Evolutionary conservation across 2,113 vertebrate genomes (phyloP).

Genomic region (Tragelaphus scriptus): DNA sequence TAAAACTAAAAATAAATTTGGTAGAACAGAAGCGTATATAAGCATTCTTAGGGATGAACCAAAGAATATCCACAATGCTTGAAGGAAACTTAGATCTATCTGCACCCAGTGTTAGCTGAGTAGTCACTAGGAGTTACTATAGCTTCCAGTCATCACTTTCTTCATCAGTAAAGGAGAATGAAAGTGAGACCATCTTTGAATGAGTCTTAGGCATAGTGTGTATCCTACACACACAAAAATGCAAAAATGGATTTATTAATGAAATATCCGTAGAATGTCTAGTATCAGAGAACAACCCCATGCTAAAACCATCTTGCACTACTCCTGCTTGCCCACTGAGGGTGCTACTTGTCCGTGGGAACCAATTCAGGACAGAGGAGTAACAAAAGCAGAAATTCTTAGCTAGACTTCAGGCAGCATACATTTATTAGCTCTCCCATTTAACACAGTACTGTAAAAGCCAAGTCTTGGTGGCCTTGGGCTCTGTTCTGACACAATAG

Average conservation of each 20-base stretch:
- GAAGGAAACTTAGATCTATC: no score
- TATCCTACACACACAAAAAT: neutral
- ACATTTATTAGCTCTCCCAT: neutral
- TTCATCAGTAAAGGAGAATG: neutral
- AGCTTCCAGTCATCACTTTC: neutral
- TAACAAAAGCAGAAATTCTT: neutral
- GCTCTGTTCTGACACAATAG: no score
- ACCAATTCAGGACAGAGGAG: neutral
- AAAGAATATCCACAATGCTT: neutral
- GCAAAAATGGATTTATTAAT: neutral
- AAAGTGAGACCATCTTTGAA: neutral
- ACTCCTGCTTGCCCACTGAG: accelerated
- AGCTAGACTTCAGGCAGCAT: neutral
- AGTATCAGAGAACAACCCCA: neutral
- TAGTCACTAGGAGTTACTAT: no score
- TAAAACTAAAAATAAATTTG: neutral
- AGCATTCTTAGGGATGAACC: neutral
- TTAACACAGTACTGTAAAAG: neutral
- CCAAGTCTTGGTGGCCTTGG: no score
- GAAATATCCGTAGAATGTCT: neutral
- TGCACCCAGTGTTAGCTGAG: accelerated
- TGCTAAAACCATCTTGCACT: neutral
- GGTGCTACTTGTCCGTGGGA: neutral
- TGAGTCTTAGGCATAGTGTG: neutral
- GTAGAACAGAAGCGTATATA: neutral